Conservation (phyloP, 2,888 invertebrate species). For the Ichneumon xanthorius region DNA sequence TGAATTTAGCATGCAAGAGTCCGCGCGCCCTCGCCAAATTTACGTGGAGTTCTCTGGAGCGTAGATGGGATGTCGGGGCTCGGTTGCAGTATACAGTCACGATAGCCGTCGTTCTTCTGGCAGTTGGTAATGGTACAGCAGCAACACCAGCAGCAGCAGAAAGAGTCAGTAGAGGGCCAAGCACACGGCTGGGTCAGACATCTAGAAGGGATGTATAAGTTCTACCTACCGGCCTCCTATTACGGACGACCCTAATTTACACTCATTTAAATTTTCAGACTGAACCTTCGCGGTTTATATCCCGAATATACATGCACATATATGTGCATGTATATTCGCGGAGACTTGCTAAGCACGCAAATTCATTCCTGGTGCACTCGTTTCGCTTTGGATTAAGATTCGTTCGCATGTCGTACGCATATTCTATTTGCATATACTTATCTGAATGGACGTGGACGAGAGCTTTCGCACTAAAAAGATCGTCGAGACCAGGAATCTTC, state of each 20-base stretch:
- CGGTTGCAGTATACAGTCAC: constrained; percentile 21
- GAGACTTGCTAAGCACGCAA: constrained; percentile 68
- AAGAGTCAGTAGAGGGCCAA: constrained; percentile 2
- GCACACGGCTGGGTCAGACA: constrained; percentile 29
- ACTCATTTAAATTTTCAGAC: constrained; percentile 70
- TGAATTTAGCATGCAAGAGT: constrained; percentile 57
- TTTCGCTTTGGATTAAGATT: constrained; percentile 68
- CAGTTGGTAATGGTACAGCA: constrained; percentile 18
- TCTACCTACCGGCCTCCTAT: constrained; percentile 48
- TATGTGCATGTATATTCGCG: constrained; percentile 36
- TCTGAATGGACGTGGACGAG: background rate
- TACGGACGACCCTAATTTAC: constrained; percentile 64
- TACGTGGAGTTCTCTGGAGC: constrained; percentile 6
- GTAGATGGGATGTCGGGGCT: constrained; percentile 8
- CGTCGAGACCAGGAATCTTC: too few relatives aligned
- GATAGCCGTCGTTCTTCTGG: constrained; percentile 33
- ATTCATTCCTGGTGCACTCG: constrained; percentile 71
- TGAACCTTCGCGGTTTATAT: constrained; percentile 61
- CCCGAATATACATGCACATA: constrained; percentile 32
- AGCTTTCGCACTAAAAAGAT: too few relatives aligned
- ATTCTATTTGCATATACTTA: background rate
- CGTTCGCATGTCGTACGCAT: constrained; percentile 8
- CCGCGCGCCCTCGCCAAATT: constrained; percentile 46
- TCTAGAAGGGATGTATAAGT: constrained; percentile 36
- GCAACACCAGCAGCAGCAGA: constrained; percentile 17